These are phyloP conservation scores for Syrrhaptes paradoxus DNA, from an alignment of 2,113 vertebrate species.

Conservation along the genomic window DNA sequence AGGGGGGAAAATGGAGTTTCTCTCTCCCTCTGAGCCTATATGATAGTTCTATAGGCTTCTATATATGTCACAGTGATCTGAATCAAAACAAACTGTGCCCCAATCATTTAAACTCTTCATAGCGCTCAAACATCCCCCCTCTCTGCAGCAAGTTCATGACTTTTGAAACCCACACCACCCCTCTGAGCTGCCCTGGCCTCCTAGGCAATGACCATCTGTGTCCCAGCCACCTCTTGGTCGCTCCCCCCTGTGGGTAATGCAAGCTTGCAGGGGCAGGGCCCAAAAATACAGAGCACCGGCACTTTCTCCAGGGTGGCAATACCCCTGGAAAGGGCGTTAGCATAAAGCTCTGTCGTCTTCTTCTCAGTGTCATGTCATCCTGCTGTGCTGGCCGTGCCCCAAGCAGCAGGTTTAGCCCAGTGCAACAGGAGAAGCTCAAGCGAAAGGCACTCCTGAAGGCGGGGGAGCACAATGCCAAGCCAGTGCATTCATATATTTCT, in stretches of 20 bases:
- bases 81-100: neutral
- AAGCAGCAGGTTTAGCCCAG: neutral
- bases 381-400: neutral
- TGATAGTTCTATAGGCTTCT: neutral
- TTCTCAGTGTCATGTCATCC: neutral
- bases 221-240: neutral
- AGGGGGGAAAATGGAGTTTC: neutral
- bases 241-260: neutral
- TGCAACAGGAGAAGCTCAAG: neutral
- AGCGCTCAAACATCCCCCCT: neutral
- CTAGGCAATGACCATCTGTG: neutral
- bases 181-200: neutral
- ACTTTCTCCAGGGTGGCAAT: neutral
- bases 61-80: neutral
- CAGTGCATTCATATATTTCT: neutral
- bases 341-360: neutral
- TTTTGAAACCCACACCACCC: neutral
- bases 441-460: neutral
- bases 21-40: neutral
- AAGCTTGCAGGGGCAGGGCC: neutral
- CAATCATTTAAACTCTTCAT: neutral
- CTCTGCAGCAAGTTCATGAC: neutral
- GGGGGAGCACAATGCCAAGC: neutral
- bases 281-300: neutral
- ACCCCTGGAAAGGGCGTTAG: neutral